Evolutionary conservation across 1,140 invertebrate species (phyloP).

Genomic region (Aphelinus certus): DNA sequence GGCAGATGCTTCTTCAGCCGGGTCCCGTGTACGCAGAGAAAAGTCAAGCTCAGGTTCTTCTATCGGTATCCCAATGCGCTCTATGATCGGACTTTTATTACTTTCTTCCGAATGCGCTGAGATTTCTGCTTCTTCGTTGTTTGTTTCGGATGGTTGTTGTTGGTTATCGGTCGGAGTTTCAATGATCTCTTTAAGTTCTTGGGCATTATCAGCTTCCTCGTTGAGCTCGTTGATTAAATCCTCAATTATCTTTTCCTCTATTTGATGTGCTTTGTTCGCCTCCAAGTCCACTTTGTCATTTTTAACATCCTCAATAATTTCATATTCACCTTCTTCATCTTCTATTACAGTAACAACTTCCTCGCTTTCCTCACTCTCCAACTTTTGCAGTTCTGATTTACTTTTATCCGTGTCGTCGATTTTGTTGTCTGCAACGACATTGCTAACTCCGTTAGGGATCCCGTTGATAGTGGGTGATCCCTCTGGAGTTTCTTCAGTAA

Average conservation of each 20-base stretch:
- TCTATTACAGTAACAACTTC: neutral
- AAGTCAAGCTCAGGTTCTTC: no score
- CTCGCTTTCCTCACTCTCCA: constrained; percentile 13
- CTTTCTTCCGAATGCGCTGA: neutral
- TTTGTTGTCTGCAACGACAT: neutral
- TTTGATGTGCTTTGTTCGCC: constrained; percentile 15
- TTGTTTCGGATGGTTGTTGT: neutral
- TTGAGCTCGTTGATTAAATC: constrained; percentile 32
- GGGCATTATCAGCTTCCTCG: constrained; percentile 29
- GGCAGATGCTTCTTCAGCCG: no score
- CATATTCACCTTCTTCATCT: constrained; percentile 8
- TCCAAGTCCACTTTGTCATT: neutral
- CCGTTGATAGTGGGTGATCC: neutral
- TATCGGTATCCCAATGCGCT: no score
- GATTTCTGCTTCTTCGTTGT: constrained; percentile 1
- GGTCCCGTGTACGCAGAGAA: no score
- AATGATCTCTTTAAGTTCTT: constrained; percentile 37
- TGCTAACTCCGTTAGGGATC: neutral
- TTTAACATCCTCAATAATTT: constrained; percentile 1
- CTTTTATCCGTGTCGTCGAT: constrained; percentile 13
- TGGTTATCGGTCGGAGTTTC: constrained; percentile 1
- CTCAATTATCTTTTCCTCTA: constrained; percentile 36
- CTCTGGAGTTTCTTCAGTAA: constrained; percentile 28
- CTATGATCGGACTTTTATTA: neutral
- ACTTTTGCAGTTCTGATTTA: constrained; percentile 27